Percentiles rank a stretch among this genome's conserved stretches.
phyloP scores from a whole-genome alignment of 2,888 invertebrate genomes.

The Lomographa bimaculata region DNA sequence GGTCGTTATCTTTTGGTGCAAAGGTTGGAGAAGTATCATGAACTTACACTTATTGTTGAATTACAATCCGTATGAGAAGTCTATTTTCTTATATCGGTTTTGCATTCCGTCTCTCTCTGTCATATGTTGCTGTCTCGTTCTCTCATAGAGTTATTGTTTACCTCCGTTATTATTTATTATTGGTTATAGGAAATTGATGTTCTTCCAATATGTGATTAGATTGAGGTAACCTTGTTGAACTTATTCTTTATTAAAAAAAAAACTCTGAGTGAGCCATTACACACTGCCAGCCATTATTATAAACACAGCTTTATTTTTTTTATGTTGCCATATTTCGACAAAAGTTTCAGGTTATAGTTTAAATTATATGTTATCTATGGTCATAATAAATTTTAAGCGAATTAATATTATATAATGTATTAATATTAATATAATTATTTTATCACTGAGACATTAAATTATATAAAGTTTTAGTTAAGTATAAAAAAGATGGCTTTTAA shows the following conservation, averaged over 20 bases:
- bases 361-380: too few relatives aligned
- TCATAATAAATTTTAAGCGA: too few relatives aligned
- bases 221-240: conserved; percentile 26
- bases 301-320: too few relatives aligned
- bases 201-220: conserved; percentile 65
- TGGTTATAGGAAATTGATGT: conserved; percentile 56
- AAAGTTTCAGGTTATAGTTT: too few relatives aligned
- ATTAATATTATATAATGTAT: too few relatives aligned
- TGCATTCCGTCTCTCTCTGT: conserved; percentile 51
- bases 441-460: too few relatives aligned
- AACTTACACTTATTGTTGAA: conserved; percentile 81
- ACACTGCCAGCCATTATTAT: too few relatives aligned
- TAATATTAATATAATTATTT: too few relatives aligned
- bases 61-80: conserved; percentile 81
- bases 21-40: conserved; percentile 77
- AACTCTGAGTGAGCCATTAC: too few relatives aligned
- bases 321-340: too few relatives aligned
- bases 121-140: conserved; percentile 50
- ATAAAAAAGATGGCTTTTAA: too few relatives aligned
- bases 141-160: conserved; percentile 76
- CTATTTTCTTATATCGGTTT: conserved; percentile 74
- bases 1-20: conserved; percentile 57
- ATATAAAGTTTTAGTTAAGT: too few relatives aligned
- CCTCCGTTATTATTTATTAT: conserved; percentile 76
- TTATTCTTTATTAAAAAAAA: conserved; percentile 40